Conservation (phyloP, 1,140 invertebrate genomes). For the Temnothorax longispinosus region DNA sequence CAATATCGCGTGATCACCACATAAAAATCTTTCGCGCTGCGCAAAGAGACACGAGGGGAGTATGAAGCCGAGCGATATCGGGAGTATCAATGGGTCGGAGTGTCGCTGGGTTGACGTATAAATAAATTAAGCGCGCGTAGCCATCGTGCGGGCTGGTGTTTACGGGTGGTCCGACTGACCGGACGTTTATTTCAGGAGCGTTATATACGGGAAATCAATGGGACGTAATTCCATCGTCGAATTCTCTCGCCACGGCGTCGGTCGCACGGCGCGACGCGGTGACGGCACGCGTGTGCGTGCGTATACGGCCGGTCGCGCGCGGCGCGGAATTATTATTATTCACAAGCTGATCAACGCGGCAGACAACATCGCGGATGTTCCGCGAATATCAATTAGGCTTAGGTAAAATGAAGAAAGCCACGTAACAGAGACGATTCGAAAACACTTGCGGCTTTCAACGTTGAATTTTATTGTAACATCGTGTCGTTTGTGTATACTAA, state of each 20-base stretch:
- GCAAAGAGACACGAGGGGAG: not conserved
- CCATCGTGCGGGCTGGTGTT: conserved; percentile 16
- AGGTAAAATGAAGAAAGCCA: conserved; percentile 20
- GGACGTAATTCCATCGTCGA: conserved; percentile 67
- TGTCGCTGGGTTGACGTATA: conserved; percentile 46
- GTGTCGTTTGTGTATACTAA: not conserved
- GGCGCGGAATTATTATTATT: conserved; percentile 67
- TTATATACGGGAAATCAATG: conserved; percentile 58
- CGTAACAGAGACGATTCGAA: conserved; percentile 49
- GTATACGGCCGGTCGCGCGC: not conserved
- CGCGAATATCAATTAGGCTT: conserved; percentile 70
- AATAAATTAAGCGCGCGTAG: conserved; percentile 42
- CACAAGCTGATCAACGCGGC: conserved; percentile 62
- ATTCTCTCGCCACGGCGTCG: conserved; percentile 25
- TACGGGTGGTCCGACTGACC: conserved; percentile 29
- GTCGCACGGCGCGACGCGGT: not conserved
- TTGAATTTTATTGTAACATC: conserved; percentile 3
- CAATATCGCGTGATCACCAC: conserved; percentile 24
- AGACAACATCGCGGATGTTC: conserved; percentile 66
- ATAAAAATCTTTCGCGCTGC: conserved; percentile 31
- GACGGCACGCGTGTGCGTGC: not conserved
- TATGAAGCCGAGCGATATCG: conserved; percentile 2
- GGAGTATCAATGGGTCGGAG: conserved; percentile 57
- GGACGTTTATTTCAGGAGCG: conserved; percentile 62
- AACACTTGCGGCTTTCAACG: not conserved